These are phyloP conservation scores for Thymelicus acteon DNA, from an alignment of 2,888 invertebrate genomes.

Conservation along the genomic window DNA sequence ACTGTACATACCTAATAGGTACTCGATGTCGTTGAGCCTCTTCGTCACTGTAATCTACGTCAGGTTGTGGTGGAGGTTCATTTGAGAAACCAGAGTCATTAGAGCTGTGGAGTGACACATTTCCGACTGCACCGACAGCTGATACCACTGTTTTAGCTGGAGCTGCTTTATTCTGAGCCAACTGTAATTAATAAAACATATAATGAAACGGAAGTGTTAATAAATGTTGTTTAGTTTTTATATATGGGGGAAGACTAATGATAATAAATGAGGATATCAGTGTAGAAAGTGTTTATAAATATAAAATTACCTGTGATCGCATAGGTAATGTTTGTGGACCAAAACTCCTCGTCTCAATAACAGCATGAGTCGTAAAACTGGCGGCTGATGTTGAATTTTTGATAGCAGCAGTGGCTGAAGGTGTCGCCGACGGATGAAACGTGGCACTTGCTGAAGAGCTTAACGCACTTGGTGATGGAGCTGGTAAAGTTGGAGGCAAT, in stretches of 20 bases:
- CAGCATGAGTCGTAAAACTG: constrained; percentile 82
- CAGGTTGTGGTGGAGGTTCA: constrained; percentile 94
- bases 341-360: constrained; percentile 77
- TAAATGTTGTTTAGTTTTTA: too few relatives aligned
- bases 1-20: constrained; percentile 84
- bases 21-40: constrained; percentile 88
- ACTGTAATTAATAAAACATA: constrained; percentile 49
- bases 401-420: constrained; percentile 68
- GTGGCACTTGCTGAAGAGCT: constrained; percentile 87
- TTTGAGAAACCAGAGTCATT: constrained; percentile 97
- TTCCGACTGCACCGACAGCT: constrained; percentile 85
- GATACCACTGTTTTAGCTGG: constrained; percentile 78
- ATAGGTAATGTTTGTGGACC: constrained; percentile 80
- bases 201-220: too few relatives aligned
- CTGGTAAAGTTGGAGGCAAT: constrained; percentile 89
- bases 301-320: constrained; percentile 71
- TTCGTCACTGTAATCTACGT: constrained; percentile 96
- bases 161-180: constrained; percentile 74
- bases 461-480: constrained; percentile 87
- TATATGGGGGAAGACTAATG: too few relatives aligned
- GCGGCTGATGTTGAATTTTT: constrained; percentile 86
- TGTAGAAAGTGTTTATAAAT: neutral
- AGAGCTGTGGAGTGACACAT: constrained; percentile 93
- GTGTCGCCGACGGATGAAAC: constrained; percentile 76
- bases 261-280: too few relatives aligned